These are phyloP conservation scores for Yponomeuta evonymella DNA, from an alignment of 2,888 invertebrate genomes.

Conservation along the genomic window DNA sequence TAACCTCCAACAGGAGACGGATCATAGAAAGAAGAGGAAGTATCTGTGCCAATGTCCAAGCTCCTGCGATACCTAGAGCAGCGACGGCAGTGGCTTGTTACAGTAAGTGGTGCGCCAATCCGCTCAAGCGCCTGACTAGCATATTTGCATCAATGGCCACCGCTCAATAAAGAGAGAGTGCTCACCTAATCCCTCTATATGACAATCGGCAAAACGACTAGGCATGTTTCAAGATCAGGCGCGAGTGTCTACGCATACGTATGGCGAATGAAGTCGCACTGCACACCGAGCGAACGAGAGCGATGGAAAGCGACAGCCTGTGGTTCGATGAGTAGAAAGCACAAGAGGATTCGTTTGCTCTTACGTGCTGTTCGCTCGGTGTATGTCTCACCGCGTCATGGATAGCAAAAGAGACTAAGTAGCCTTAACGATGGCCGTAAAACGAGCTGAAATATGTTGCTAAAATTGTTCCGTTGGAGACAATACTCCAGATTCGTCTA, in stretches of 20 bases:
- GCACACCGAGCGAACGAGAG: background rate
- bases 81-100: background rate
- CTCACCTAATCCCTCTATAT: conserved; percentile 15
- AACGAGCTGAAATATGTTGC: conserved; percentile 4
- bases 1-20: too few species aligned
- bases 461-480: background rate
- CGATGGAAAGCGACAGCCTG: background rate
- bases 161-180: conserved; percentile 4
- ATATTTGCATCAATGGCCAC: conserved; percentile 4
- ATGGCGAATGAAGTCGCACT: conserved; percentile 12
- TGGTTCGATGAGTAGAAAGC: too few species aligned
- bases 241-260: conserved; percentile 25
- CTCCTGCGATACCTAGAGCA: background rate
- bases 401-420: background rate
- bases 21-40: too few species aligned
- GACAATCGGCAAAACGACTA: conserved; percentile 8
- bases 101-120: background rate
- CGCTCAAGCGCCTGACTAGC: background rate
- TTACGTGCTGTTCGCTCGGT: background rate
- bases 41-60: background rate
- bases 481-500: background rate
- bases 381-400: background rate
- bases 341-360: background rate
- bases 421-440: conserved; percentile 10
- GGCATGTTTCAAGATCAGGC: conserved; percentile 11